Percentiles rank a stretch among this genome's conserved stretches.
Conservation (phyloP, 1,140 invertebrate species). For the Marisa cornuarietis region DNA sequence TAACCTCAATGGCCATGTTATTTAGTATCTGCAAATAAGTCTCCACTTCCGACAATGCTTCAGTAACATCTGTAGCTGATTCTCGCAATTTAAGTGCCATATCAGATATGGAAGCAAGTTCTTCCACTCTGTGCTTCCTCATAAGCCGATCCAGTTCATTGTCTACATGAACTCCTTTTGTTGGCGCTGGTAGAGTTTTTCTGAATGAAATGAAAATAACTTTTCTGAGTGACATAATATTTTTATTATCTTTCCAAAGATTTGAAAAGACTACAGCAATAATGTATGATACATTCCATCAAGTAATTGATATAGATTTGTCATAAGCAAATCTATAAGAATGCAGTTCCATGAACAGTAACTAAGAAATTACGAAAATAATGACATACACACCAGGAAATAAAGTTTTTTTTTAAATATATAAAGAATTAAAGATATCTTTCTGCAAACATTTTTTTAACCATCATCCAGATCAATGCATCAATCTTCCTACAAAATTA, state of each 20-base stretch:
- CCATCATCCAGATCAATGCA: too few species aligned
- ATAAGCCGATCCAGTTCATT: conserved; percentile 67
- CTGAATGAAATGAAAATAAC: conserved; percentile 39
- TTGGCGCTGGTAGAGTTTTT: conserved; percentile 59
- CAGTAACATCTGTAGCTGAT: conserved; percentile 60
- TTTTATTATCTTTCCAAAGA: background rate
- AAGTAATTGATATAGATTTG: too few species aligned
- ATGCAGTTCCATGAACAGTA: too few species aligned
- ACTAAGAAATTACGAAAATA: too few species aligned
- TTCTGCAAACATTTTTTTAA: too few species aligned
- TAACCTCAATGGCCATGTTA: conserved; percentile 63
- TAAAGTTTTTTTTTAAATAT: too few species aligned
- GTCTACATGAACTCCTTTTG: conserved; percentile 57
- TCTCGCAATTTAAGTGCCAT: conserved; percentile 55
- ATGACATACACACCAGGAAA: too few species aligned
- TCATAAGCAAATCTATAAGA: too few species aligned
- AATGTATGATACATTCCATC: too few species aligned
- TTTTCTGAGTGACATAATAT: background rate
- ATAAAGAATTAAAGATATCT: too few species aligned
- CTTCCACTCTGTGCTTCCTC: conserved; percentile 50
- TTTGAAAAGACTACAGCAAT: background rate
- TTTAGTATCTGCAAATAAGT: conserved; percentile 53
- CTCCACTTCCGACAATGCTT: conserved; percentile 61
- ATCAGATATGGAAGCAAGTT: conserved; percentile 57
- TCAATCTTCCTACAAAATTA: too few species aligned